A percentile compares a stretch with the other conserved stretches of the same genome.
These are phyloP conservation scores for Nothoprocta perdicaria DNA, from an alignment of 2,113 vertebrate species.

Conservation along the genomic window DNA sequence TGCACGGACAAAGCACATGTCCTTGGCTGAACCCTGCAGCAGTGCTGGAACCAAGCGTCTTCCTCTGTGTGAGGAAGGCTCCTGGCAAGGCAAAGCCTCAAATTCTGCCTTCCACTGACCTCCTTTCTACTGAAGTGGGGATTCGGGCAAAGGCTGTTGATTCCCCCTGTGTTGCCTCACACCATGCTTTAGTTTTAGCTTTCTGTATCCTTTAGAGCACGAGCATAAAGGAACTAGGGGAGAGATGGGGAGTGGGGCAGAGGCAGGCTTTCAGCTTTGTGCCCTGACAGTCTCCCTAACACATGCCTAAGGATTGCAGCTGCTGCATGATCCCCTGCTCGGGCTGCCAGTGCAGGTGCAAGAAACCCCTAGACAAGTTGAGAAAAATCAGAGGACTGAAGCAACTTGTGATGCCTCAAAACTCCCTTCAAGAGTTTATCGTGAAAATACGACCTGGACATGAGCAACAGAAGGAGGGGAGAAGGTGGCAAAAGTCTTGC, in stretches of 20 bases:
- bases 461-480: background rate
- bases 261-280: background rate
- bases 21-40: background rate
- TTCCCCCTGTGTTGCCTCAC: background rate
- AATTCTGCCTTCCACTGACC: background rate
- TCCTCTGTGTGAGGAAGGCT: background rate
- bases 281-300: background rate
- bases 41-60: background rate
- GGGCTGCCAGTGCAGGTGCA: background rate
- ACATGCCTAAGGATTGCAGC: background rate
- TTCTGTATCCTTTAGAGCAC: background rate
- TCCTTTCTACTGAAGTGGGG: background rate
- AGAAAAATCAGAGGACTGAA: background rate
- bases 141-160: background rate
- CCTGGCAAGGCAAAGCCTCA: background rate
- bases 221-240: background rate
- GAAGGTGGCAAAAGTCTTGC: background rate
- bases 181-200: background rate
- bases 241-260: background rate
- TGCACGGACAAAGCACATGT: background rate
- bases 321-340: no score
- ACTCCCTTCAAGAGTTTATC: background rate
- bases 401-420: background rate
- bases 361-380: background rate
- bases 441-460: background rate